Evolutionary conservation across 2,797 vertebrate genomes (phyloP).

Genomic region (Labeo calbasu): DNA sequence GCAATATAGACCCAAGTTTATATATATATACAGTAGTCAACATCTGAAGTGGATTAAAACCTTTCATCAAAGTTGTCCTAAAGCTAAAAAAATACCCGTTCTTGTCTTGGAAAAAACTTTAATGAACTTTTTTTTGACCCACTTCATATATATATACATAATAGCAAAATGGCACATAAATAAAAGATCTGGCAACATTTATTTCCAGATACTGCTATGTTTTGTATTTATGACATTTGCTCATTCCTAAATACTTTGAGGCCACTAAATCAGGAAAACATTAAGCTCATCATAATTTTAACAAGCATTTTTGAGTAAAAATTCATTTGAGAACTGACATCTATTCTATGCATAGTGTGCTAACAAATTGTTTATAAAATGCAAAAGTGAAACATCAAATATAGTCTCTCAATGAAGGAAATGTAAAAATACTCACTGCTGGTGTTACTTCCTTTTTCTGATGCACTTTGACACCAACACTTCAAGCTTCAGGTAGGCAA

Average conservation of each 20-base stretch:
- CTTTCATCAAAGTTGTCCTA: too few relatives aligned
- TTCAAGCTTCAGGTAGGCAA: not conserved
- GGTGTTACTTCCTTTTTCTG: constrained; percentile 18
- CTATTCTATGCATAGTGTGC: not conserved
- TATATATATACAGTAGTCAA: too few relatives aligned
- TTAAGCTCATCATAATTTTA: not conserved
- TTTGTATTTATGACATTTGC: not conserved
- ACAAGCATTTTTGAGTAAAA: not conserved
- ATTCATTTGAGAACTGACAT: not conserved
- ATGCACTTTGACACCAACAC: not conserved
- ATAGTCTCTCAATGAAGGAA: not conserved
- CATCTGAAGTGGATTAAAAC: too few relatives aligned
- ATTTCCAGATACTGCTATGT: not conserved
- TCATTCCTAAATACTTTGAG: not conserved
- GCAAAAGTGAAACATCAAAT: not conserved
- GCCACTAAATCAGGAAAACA: not conserved
- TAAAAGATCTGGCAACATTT: not conserved
- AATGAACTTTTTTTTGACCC: too few relatives aligned
- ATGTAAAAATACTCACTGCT: constrained; percentile 46
- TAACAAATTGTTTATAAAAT: not conserved
- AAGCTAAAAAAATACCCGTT: too few relatives aligned
- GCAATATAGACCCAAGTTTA: too few relatives aligned
- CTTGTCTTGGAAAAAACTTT: too few relatives aligned
- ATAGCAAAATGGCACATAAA: not conserved
- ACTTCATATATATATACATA: too few relatives aligned